A percentile compares a stretch with the other conserved stretches of the same genome.
Conservation (phyloP, 2,888 invertebrate genomes). For the Heteromurus nitidus region DNA sequence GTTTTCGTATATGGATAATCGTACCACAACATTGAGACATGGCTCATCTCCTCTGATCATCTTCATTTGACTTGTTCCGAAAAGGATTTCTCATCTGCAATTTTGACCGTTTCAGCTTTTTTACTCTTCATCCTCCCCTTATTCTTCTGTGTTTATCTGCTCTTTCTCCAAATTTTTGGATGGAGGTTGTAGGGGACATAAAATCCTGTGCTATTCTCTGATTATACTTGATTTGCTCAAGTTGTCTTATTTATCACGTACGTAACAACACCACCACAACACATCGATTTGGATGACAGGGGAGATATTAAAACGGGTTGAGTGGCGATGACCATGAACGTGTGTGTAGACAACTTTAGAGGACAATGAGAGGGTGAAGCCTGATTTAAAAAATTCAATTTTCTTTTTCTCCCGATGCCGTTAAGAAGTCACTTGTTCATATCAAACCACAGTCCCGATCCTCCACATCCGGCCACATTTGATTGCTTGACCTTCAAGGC, state of each 20-base stretch:
- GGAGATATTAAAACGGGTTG: not conserved
- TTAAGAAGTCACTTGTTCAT: too few species aligned
- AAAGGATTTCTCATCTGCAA: slow-evolving; percentile 26
- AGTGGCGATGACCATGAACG: not conserved
- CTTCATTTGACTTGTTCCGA: slow-evolving; percentile 19
- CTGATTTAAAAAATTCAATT: too few species aligned
- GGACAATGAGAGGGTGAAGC: not conserved
- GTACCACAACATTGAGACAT: slow-evolving; percentile 8
- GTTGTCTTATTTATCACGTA: slow-evolving; percentile 33
- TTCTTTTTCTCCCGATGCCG: too few species aligned
- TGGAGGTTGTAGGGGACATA: too few species aligned
- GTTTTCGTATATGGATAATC: not conserved
- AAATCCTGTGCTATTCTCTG: too few species aligned
- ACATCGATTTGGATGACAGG: not conserved
- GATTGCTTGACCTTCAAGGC: too few species aligned
- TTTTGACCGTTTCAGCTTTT: slow-evolving; percentile 26
- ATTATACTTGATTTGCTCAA: slow-evolving; percentile 32
- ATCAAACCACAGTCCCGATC: too few species aligned
- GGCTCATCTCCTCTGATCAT: slow-evolving; percentile 7
- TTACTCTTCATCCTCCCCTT: slow-evolving; percentile 12
- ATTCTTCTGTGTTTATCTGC: not conserved
- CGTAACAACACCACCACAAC: slow-evolving; percentile 9
- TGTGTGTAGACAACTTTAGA: not conserved
- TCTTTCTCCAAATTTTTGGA: too few species aligned
- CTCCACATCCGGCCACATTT: too few species aligned